Evolutionary conservation across 1,140 invertebrate genomes (phyloP).

Genomic region (Diachasma alloeum): DNA sequence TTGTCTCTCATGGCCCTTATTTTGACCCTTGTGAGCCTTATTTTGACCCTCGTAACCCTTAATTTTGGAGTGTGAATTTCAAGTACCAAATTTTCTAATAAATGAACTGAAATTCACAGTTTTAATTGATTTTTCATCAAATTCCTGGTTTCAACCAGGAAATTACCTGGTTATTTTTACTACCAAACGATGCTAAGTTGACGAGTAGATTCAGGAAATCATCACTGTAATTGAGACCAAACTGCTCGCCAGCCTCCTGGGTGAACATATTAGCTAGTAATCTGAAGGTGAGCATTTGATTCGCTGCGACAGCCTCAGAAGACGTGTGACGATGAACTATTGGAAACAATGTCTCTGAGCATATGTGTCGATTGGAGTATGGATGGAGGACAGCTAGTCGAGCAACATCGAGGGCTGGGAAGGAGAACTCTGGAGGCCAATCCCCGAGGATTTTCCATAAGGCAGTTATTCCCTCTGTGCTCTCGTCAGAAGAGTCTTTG

Average conservation of each 20-base stretch:
- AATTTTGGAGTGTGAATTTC: too few species aligned
- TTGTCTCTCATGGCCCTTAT: too few species aligned
- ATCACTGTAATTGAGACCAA: conserved; percentile 68
- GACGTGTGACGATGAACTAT: conserved; percentile 58
- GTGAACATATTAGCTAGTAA: conserved; percentile 80
- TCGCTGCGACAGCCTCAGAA: conserved; percentile 67
- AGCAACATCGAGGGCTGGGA: conserved; percentile 86
- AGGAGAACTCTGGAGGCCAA: conserved; percentile 84
- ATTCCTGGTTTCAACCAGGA: too few species aligned
- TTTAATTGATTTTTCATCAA: too few species aligned
- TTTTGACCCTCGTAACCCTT: too few species aligned
- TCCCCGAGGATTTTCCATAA: conserved; percentile 74
- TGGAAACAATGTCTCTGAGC: conserved; percentile 61
- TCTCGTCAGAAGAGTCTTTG: conserved; percentile 49
- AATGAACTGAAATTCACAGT: too few species aligned
- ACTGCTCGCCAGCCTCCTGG: conserved; percentile 70
- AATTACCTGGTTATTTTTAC: conserved; percentile 74
- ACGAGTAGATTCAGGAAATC: conserved; percentile 68
- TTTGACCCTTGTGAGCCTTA: too few species aligned
- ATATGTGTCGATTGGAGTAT: conserved; percentile 70
- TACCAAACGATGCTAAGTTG: conserved; percentile 66
- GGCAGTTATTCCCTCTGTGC: conserved; percentile 63
- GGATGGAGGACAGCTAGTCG: conserved; percentile 78
- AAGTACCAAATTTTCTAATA: too few species aligned
- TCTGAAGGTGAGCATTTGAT: conserved; percentile 81